These are phyloP conservation scores for Lysiphlebus fabarum DNA, from an alignment of 1,140 invertebrate genomes.

Conservation along the genomic window DNA sequence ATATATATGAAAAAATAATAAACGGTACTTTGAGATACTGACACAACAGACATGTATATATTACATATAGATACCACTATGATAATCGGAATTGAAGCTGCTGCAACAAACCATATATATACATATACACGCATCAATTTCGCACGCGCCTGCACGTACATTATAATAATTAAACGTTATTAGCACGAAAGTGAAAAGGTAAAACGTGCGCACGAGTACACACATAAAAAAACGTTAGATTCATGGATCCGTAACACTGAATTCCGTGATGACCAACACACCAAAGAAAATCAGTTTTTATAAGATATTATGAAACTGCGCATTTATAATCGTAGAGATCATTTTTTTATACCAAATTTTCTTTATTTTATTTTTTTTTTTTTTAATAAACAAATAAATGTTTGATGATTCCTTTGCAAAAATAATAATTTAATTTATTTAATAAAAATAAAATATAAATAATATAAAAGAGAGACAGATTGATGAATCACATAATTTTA, in stretches of 20 bases:
- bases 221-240: not conserved
- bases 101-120: conserved; percentile 6
- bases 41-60: no score
- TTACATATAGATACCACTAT: no score
- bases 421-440: no score
- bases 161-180: conserved; percentile 39
- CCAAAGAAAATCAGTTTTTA: not conserved
- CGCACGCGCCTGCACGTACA: conserved; percentile 19
- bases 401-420: no score
- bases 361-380: conserved; percentile 16
- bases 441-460: no score
- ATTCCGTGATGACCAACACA: conserved; percentile 33
- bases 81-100: not conserved
- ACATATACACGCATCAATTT: conserved; percentile 5
- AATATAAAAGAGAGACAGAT: no score
- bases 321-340: conserved; percentile 13
- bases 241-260: conserved; percentile 36
- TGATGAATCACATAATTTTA: no score
- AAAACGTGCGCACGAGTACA: conserved; percentile 10
- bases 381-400: not conserved
- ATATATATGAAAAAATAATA: no score
- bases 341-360: no score
- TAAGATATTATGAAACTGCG: conserved; percentile 24
- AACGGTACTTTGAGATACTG: no score
- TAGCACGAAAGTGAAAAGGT: conserved; percentile 41